Percentiles rank a stretch among this genome's conserved stretches.
phyloP scores from a whole-genome alignment of 2,888 invertebrate species.

The Abrostola triplasia region DNA sequence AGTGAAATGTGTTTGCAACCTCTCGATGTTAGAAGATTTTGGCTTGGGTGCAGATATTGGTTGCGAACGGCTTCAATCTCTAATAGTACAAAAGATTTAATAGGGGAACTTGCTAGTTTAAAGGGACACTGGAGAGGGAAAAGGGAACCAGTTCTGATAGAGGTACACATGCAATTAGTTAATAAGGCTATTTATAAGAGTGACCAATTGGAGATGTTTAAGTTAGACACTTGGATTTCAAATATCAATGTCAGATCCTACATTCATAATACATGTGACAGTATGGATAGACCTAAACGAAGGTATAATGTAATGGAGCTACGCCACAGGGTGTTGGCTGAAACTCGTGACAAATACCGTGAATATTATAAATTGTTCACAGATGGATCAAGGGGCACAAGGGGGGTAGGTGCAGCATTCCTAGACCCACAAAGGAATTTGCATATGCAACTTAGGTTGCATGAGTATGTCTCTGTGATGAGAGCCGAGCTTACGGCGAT shows the following conservation, averaged over 20 bases:
- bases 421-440: neutral
- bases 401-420: neutral
- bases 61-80: neutral
- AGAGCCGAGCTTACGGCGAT: neutral
- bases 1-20: neutral
- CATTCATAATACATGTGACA: neutral
- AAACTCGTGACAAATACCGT: neutral
- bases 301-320: neutral
- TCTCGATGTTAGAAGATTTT: neutral
- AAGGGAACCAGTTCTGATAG: neutral
- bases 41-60: constrained; percentile 2
- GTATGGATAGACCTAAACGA: neutral
- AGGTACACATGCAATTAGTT: too few species aligned
- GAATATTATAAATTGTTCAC: neutral
- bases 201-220: neutral
- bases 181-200: neutral
- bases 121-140: neutral
- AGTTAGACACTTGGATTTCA: neutral
- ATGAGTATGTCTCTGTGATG: neutral
- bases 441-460: neutral
- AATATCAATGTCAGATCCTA: neutral
- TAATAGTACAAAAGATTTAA: neutral
- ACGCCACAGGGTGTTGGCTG: neutral
- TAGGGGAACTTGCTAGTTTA: neutral
- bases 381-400: neutral